Base-by-base conservation (phyloP, 92 coral and sea anemone species). In the Heteractis magnifica region DNA sequence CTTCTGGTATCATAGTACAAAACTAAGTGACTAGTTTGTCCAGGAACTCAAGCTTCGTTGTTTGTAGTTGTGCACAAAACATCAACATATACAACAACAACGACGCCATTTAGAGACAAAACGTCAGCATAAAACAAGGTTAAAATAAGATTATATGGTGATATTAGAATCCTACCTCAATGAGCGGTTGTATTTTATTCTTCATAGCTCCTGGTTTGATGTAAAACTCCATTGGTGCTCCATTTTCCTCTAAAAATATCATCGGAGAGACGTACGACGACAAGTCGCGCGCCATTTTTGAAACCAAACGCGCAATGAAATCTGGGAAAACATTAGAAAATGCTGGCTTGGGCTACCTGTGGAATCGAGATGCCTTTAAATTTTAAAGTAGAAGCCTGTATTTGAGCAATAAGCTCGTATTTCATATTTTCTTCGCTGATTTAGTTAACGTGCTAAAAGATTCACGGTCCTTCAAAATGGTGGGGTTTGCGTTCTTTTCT, bases 181-280 rank as follows among this genome's bases (percentile, higher is more conserved):
- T 68, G 23, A 68, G 20, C 10, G 49, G 73, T 68, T 8, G 49
- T 26, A 68, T 1, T 11, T 68, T 21, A 6, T 68, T 26, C 23
- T 26, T 68, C 73, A 68, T 8, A 26, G 5, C 23, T 6, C 73
- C 23, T 7, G 73, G 49, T 15, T 68, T 68, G 10, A 68, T 68
- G 10, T 21, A 68, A 68, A 81, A 81, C 65, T 81, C 13, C 48
- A 65, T 8, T 5, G 84, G 84, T 41, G 52, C 77, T 1, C 84
- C 84, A 68, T 81, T 70, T 81, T 81, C 84, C n/a, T 81, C 15
- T 6, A 81, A 50, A 70, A 81, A 81, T 23, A 71, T 55, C 49
- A 51, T 60, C 13, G 77, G 84, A 71, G 77, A 70, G 50, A 79
- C 83, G 49, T 19, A 68, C 44, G 9, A 6, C 70, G 9, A 6